Percentiles rank a stretch among this genome's conserved stretches.
Evolutionary conservation across 2,113 vertebrate genomes (phyloP).

Genomic region (Colistium nudipinnis): DNA sequence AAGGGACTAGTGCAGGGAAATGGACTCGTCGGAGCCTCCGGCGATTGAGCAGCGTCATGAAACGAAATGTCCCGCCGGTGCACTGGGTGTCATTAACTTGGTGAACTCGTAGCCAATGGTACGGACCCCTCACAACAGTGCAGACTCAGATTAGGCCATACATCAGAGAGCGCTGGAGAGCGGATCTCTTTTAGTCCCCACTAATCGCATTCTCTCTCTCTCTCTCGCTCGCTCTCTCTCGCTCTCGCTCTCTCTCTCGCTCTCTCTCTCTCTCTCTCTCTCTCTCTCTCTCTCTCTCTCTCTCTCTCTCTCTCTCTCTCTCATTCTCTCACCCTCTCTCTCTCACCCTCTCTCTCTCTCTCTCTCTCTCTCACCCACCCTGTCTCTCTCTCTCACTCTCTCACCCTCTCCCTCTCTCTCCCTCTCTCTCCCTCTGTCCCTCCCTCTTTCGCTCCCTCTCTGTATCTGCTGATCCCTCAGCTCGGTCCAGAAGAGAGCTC

Average conservation of each 20-base stretch:
- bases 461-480: constrained; percentile 70
- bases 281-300: constrained; percentile 54
- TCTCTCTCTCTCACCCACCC: constrained; percentile 47
- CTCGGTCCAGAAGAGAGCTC: constrained; percentile 73
- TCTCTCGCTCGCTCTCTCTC: too few species aligned
- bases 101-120: constrained; percentile 56
- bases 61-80: constrained; percentile 26
- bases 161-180: constrained; percentile 71
- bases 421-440: constrained; percentile 56
- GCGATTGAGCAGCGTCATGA: constrained; percentile 32
- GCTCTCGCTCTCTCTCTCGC: not conserved
- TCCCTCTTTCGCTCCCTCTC: constrained; percentile 32
- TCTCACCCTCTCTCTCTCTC: constrained; percentile 7
- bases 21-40: constrained; percentile 17
- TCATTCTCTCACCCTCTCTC: constrained; percentile 51
- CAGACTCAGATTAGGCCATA: constrained; percentile 69
- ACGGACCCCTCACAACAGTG: constrained; percentile 37
- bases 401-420: constrained; percentile 8
- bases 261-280: constrained; percentile 33
- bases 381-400: constrained; percentile 18
- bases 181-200: constrained; percentile 65
- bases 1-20: constrained; percentile 30
- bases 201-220: constrained; percentile 68
- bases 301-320: constrained; percentile 53
- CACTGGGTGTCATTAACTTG: constrained; percentile 66